These are phyloP conservation scores for Sterna hirundo DNA, from an alignment of 2,113 vertebrate genomes.

Conservation along the genomic window DNA sequence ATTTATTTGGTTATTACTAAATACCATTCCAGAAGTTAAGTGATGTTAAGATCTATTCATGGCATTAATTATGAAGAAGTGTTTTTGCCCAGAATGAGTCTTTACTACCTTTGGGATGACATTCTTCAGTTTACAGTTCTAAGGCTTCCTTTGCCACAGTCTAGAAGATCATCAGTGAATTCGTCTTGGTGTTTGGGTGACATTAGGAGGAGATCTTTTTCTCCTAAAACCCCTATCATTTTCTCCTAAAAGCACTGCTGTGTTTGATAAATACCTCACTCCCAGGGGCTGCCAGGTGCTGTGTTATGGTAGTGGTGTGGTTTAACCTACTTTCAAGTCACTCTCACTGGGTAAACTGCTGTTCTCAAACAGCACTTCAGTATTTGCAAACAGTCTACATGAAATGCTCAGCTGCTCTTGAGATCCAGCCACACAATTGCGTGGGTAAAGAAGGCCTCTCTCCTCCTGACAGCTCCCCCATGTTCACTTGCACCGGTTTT, in stretches of 20 bases:
- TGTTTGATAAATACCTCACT: neutral
- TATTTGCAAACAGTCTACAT: neutral
- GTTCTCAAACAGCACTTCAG: neutral
- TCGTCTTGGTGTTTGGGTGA: neutral
- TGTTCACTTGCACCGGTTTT: neutral
- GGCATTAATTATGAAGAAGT: neutral
- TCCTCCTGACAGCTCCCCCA: neutral
- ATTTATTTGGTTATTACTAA: neutral
- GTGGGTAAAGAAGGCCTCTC: neutral
- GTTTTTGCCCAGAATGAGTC: neutral
- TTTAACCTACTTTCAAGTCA: neutral
- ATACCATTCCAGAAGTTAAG: neutral
- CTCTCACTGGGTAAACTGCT: neutral
- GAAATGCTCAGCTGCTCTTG: neutral
- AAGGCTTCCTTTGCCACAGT: neutral
- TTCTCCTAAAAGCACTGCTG: neutral
- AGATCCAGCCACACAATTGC: neutral
- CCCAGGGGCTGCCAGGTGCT: neutral
- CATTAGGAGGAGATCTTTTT: neutral
- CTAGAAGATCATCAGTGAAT: neutral
- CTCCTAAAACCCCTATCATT: neutral
- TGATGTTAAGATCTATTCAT: neutral
- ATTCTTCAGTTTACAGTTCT: neutral
- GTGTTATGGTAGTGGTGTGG: neutral
- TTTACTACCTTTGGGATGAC: neutral